Percentiles rank a stretch among this genome's conserved stretches.
Conservation (phyloP, 2,888 invertebrate genomes). For the Cartodere bifasciata region DNA sequence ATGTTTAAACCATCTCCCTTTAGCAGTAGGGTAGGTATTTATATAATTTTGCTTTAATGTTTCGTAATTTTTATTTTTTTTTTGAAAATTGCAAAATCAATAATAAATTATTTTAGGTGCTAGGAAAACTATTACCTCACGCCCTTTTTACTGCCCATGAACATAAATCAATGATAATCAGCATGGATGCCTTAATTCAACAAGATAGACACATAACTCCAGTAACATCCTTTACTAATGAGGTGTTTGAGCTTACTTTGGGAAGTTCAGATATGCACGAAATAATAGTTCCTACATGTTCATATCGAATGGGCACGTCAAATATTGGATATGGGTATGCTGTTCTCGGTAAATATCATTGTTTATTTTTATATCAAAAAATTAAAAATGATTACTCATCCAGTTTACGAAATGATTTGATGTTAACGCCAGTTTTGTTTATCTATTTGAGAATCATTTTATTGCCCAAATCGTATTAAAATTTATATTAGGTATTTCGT, state of each 20-base stretch:
- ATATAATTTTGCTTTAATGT: constrained; percentile 1
- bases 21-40: constrained; percentile 15
- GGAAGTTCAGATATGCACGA: constrained; percentile 46
- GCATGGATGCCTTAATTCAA: constrained; percentile 28
- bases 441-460: no score
- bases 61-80: not conserved
- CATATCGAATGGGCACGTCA: constrained; percentile 88
- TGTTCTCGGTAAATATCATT: constrained; percentile 48
- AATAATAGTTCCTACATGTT: constrained; percentile 85
- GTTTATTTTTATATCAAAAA: not conserved
- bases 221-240: constrained; percentile 26
- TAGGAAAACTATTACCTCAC: constrained; percentile 52
- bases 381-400: not conserved
- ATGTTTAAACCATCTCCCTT: constrained; percentile 40
- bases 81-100: no score
- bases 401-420: not conserved
- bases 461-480: no score
- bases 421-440: not conserved
- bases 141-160: constrained; percentile 59
- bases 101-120: constrained; percentile 39
- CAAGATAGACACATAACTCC: constrained; percentile 27
- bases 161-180: constrained; percentile 50
- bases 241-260: constrained; percentile 34
- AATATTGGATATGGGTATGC: constrained; percentile 80
- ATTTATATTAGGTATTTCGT: not conserved